Base-by-base conservation (phyloP, 2,113 vertebrate species). In the Numenius arquata region DNA sequence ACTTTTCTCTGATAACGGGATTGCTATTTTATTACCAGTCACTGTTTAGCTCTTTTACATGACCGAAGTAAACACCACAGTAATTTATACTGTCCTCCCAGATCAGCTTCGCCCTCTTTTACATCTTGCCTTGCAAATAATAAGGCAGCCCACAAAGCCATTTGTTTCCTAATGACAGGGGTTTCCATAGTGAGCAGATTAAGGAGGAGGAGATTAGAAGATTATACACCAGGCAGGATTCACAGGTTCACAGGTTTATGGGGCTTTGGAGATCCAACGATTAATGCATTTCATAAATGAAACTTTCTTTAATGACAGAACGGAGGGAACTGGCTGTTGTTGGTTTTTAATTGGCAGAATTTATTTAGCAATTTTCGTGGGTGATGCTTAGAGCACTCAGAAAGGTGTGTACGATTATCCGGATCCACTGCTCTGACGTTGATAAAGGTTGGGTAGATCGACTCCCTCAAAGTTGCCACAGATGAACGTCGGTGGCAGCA, bases 91-190 rank as follows among this genome's bases (percentile, higher is more conserved):
- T 88, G 95, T 88, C 95, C 89, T 96, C 96, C 47, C 92, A 45
- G 62, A 84, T 94, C 71, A 41, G 90, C 94, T 91, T 89, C 74
- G 12, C 88, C 85, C 73, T 92, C 93, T 91, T 96, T 96, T 95
- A 89, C 96, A 96, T 96, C 96, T 96, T 47, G 89, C 94, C 80
- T 95, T 68, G 94, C 96, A 94, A 96, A 95, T 95, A 94, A 96
- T 91, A 88, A 85, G 73, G 95, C 96, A 90, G 95, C 93, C 94
- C 89, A 89, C 96, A 62, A 96, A 94, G 95, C 95, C 97, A 95
- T 98, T 98, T 97, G 97, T 95, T 98, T 95, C 97, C 95, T 94
- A 94, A 94, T 85, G 97, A 95, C 95, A 95, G 95, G 95, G 90
- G 76, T 94, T 97, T 97, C 97, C 94, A 96, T 84, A 70, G 92